Evolutionary conservation across 2,888 invertebrate species (phyloP).

Genomic region (Andrena flavipes): DNA sequence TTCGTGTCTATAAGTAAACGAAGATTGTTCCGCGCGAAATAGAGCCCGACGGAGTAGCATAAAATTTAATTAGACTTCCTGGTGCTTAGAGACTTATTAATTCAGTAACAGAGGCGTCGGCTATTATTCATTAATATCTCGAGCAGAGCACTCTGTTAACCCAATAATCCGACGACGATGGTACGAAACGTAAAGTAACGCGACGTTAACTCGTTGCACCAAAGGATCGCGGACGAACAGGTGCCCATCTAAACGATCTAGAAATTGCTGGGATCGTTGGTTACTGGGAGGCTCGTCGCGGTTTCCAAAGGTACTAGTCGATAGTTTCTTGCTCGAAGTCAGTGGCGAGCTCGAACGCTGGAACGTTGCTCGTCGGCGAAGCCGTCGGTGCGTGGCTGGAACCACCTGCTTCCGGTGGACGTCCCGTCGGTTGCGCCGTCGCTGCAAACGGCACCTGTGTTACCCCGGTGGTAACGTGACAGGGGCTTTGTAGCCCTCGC

Average conservation of each 20-base stretch:
- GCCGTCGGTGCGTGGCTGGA: slow-evolving; percentile 81
- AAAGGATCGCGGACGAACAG: slow-evolving; percentile 26
- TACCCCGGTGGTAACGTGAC: slow-evolving; percentile 31
- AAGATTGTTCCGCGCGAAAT: background rate
- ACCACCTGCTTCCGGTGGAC: slow-evolving; percentile 82
- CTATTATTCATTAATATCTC: background rate
- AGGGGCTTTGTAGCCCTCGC: slow-evolving; percentile 1
- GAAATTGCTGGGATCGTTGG: slow-evolving; percentile 25
- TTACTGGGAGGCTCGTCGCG: slow-evolving; percentile 18
- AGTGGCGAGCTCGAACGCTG: slow-evolving; percentile 54
- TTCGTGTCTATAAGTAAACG: background rate
- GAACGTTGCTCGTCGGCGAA: slow-evolving; percentile 66
- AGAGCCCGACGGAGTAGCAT: background rate
- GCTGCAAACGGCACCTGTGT: slow-evolving; percentile 59
- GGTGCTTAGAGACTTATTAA: background rate
- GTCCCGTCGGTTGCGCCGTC: slow-evolving; percentile 60
- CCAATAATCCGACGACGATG: slow-evolving; percentile 6
- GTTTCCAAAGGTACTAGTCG: slow-evolving; percentile 31
- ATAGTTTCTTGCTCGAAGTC: slow-evolving; percentile 54
- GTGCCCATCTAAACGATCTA: slow-evolving; percentile 27
- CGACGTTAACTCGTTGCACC: background rate
- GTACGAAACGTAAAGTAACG: background rate
- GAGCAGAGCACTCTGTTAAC: slow-evolving; percentile 9
- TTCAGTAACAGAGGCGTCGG: background rate
- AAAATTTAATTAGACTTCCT: background rate